These are phyloP conservation scores for Gadopsis bispinosus DNA, from an alignment of 2,797 vertebrate genomes.

Conservation along the genomic window DNA sequence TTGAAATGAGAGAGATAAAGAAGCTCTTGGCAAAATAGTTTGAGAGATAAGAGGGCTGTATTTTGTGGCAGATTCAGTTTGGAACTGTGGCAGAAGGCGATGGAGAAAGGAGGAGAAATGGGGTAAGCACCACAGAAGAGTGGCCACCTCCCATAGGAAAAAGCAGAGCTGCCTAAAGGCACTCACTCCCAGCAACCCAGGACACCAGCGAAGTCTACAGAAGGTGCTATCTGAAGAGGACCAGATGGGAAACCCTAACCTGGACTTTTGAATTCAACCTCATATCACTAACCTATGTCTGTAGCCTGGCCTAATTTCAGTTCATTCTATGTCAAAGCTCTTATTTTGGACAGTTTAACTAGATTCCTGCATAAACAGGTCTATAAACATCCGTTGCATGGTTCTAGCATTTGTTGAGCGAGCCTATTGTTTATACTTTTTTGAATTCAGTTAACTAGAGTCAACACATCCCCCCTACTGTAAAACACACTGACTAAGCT, in stretches of 20 bases:
- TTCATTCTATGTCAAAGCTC: background rate
- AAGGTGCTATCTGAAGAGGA: conserved; percentile 69
- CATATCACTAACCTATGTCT: background rate
- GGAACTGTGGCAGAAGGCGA: conserved; percentile 69
- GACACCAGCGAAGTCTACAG: conserved; percentile 75
- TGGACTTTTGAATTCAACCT: conserved; percentile 32
- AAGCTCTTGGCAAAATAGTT: conserved; percentile 61
- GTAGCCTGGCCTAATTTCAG: background rate
- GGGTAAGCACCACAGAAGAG: conserved; percentile 71
- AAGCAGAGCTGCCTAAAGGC: conserved; percentile 83
- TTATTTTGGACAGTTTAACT: background rate
- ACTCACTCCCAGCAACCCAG: conserved; percentile 84
- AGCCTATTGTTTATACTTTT: background rate
- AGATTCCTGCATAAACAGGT: background rate
- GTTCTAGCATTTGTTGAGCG: background rate
- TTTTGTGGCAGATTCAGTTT: conserved; percentile 71
- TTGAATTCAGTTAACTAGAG: background rate
- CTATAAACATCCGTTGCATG: background rate
- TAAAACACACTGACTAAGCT: background rate
- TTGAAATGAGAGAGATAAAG: conserved; percentile 68
- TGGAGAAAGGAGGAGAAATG: conserved; percentile 72
- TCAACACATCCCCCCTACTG: background rate
- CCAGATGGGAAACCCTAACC: conserved; percentile 37
- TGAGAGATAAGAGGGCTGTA: conserved; percentile 62
- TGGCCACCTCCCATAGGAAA: conserved; percentile 72